Evolutionary conservation across 92 coral and sea anemone genomes (phyloP).

Genomic region (Desmophyllum pertusum): DNA sequence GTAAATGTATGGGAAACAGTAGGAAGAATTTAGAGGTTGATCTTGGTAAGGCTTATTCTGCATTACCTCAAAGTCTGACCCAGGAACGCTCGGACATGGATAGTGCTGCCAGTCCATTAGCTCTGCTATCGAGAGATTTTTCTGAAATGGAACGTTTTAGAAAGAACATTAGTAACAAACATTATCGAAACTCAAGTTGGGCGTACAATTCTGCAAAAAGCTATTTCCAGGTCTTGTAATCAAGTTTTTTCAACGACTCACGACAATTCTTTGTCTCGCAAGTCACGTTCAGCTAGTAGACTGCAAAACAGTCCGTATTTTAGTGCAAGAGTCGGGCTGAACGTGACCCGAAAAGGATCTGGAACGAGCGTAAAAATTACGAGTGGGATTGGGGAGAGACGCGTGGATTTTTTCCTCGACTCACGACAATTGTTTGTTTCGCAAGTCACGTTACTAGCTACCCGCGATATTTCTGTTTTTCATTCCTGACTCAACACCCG

Average conservation of each 20-base stretch:
- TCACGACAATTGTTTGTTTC: not conserved
- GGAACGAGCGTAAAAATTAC: too few species aligned
- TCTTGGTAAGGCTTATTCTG: not conserved
- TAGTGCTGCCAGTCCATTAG: conserved; percentile 94
- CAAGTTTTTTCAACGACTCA: not conserved
- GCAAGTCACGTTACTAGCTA: not conserved
- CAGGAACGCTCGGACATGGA: conserved; percentile 61
- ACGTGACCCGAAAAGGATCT: too few species aligned
- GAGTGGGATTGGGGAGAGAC: too few species aligned
- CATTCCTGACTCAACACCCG: too few species aligned
- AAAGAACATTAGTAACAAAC: not conserved
- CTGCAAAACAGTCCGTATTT: too few species aligned
- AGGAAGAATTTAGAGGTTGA: not conserved
- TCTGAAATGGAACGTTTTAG: conserved; percentile 47
- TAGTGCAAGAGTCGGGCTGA: too few species aligned
- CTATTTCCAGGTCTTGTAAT: not conserved
- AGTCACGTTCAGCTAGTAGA: too few species aligned
- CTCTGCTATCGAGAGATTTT: conserved; percentile 83
- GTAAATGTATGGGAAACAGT: not conserved
- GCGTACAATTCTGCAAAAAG: not conserved
- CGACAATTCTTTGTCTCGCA: too few species aligned
- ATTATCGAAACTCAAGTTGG: not conserved
- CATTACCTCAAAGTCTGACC: conserved; percentile 74
- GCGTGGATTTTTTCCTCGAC: too few species aligned
- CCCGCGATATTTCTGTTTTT: not conserved